These are phyloP conservation scores for Limenitis camilla DNA, from an alignment of 2,888 invertebrate genomes.

Conservation along the genomic window DNA sequence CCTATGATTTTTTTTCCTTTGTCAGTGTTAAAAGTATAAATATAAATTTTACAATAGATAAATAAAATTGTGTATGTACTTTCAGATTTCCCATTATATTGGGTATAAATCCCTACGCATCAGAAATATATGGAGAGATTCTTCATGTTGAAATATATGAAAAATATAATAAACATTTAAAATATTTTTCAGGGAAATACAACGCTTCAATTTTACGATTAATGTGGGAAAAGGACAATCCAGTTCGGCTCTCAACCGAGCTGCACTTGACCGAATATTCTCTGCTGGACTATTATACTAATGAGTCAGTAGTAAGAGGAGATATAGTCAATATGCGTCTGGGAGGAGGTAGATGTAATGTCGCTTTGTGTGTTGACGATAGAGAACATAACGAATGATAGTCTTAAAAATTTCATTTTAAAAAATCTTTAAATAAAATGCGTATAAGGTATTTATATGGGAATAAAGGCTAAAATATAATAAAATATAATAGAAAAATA, in stretches of 20 bases:
- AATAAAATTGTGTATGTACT: too few species aligned
- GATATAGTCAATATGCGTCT: constrained; percentile 79
- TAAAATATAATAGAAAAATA: too few species aligned
- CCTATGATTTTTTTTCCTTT: too few species aligned
- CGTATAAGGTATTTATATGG: constrained; percentile 33
- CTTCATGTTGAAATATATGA: neutral
- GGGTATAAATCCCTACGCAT: too few species aligned
- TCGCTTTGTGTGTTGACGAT: constrained; percentile 38
- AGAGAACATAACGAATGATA: constrained; percentile 18
- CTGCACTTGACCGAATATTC: constrained; percentile 88
- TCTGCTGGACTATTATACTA: constrained; percentile 80
- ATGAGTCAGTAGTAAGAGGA: constrained; percentile 80
- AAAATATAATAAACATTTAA: neutral
- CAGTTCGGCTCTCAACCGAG: constrained; percentile 83
- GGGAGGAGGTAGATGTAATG: constrained; percentile 80
- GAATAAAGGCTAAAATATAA: too few species aligned
- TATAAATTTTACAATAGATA: too few species aligned
- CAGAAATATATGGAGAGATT: neutral
- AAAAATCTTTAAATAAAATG: constrained; percentile 26
- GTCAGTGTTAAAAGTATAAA: too few species aligned
- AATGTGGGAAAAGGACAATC: constrained; percentile 83
- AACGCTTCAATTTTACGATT: constrained; percentile 83
- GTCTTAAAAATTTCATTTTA: neutral
- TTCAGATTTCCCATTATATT: too few species aligned
- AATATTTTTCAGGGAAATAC: constrained; percentile 81